Evolutionary conservation across 2,797 vertebrate genomes (phyloP), one percentile per base, ranked within the genome.

Genomic region (Lagorchestes hirsutus): DNA sequence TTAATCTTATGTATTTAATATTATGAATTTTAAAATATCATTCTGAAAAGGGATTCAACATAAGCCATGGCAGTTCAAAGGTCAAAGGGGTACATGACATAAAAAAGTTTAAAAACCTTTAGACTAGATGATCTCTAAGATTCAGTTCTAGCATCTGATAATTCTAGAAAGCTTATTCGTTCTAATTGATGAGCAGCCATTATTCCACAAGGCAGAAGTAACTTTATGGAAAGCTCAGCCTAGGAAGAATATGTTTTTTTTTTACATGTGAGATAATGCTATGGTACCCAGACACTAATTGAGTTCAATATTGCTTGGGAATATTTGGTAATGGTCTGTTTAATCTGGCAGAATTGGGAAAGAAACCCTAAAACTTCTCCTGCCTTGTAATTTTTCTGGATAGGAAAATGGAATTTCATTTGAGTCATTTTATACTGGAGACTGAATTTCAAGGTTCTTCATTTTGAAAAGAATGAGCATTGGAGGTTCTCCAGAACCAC

Each of bases 401-500:
- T 95, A 92, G 95, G 94, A 94, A 92, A 54, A 56, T 96, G 95
- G 95, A 94, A 96, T 97, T 91, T 91, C 52, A 91, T 91, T 94
- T 57, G 55, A 95, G 90, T 94, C 87, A 56, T 95, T 96, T 93
- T 94, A 94, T 56, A 96, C 95, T 95, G 96, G 94, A 97, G 93
- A 90, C 94, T 93, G 95, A 95, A 95, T 94, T 96, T 96, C 97
- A 98, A 94, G 93, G 97, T 95, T 96, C 94, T 54, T 97, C 74
- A 90, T 93, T 97, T 97, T 95, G 87, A 40, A 95, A 98, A 95
- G 96, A 97, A 97, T 95, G 96, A 98, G 31, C 24, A 54, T 90
- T 92, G 97, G 95, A 96, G 90, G 74, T 52, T 62, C 27, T 96
- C 96, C 97, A 97, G 96, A 97, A 96, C 96, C 96, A 16, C 96